Conservation (phyloP, 2,797 vertebrate species). For the Pristis pectinata region DNA sequence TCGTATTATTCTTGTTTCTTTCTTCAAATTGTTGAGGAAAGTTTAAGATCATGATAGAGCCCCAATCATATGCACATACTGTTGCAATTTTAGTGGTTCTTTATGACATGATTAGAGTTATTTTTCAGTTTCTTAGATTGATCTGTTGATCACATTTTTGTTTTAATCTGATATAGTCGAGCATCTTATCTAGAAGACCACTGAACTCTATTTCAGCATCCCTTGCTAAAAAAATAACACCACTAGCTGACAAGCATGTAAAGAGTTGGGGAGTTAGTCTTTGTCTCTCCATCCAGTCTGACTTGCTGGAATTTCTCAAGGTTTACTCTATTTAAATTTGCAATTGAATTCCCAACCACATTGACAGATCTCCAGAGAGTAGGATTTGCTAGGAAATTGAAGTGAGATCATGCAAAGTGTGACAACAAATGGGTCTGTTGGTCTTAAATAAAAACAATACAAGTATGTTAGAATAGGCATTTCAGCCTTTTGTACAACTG, state of each 20-base stretch:
- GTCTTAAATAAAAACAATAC: not conserved
- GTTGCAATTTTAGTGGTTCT: not conserved
- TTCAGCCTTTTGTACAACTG: not conserved
- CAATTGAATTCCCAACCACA: not conserved
- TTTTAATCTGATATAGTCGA: not conserved
- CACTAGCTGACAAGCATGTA: not conserved
- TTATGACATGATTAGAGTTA: not conserved
- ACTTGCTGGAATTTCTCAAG: not conserved
- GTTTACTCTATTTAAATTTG: not conserved
- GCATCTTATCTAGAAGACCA: not conserved
- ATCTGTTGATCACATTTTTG: not conserved
- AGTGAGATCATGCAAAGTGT: not conserved
- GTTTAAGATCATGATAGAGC: not conserved
- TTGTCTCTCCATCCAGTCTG: not conserved
- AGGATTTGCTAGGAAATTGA: not conserved
- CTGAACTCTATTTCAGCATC: not conserved
- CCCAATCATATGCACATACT: not conserved
- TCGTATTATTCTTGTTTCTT: not conserved
- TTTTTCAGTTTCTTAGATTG: not conserved
- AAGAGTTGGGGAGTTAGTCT: not conserved
- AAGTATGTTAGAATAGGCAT: not conserved
- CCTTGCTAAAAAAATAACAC: not conserved
- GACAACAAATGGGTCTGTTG: not conserved
- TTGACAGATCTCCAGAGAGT: not conserved
- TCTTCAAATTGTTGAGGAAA: not conserved